phyloP scores from a whole-genome alignment of 2,888 invertebrate species.

The Xylocampa areola region DNA sequence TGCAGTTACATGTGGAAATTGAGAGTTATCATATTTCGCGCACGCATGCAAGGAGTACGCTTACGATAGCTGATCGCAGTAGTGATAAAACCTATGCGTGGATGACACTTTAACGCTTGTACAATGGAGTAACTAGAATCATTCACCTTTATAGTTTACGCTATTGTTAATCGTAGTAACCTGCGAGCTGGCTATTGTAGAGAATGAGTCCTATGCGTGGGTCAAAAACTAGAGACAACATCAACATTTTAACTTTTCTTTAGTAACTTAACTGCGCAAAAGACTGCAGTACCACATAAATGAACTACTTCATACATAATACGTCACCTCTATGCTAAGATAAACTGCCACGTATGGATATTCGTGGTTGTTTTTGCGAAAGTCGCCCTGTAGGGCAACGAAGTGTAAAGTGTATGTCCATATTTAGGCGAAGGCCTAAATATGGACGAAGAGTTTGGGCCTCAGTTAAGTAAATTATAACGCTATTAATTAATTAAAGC shows the following conservation, averaged over 20 bases:
- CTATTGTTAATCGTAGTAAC: conserved; percentile 35
- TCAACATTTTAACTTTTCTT: too few species aligned
- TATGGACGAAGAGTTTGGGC: too few species aligned
- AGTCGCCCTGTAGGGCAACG: conserved; percentile 19
- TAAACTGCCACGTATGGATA: neutral
- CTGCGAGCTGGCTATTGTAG: neutral
- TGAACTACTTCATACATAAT: too few species aligned
- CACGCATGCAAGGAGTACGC: conserved; percentile 6
- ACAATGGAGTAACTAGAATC: conserved; percentile 33
- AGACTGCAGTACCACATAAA: too few species aligned
- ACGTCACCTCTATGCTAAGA: too few species aligned
- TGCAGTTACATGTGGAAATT: too few species aligned
- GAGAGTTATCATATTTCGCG: conserved; percentile 31
- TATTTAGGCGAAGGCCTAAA: conserved; percentile 36
- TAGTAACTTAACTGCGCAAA: too few species aligned
- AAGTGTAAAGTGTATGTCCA: conserved; percentile 21
- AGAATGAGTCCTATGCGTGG: neutral
- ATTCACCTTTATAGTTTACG: conserved; percentile 33
- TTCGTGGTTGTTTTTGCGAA: conserved; percentile 15
- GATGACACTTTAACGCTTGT: conserved; percentile 15
- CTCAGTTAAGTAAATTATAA: too few species aligned
- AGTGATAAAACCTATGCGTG: conserved; percentile 17
- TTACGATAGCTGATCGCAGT: conserved; percentile 12
- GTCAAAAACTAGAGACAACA: neutral
- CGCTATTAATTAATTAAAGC: too few species aligned